phyloP scores from a whole-genome alignment of 2,888 invertebrate genomes.

The Tanypteryx hageni region DNA sequence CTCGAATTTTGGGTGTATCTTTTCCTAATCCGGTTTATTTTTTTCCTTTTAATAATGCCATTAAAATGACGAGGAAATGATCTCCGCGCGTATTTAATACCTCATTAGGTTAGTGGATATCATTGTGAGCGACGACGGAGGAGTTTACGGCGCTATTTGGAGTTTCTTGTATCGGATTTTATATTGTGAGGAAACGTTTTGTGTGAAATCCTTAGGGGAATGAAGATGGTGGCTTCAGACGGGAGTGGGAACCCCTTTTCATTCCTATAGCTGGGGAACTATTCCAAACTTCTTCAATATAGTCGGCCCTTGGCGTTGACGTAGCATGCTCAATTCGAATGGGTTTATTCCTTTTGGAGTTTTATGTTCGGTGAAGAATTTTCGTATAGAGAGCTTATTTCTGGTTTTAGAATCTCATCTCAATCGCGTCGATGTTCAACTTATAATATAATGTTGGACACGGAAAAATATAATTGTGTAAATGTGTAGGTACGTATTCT shows the following conservation, averaged over 20 bases:
- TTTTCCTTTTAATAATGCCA: no score
- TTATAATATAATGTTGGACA: no score
- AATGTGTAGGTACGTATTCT: no score
- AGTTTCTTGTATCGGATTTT: background rate
- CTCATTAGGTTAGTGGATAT: background rate
- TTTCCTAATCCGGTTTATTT: background rate
- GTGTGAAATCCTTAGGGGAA: conserved; percentile 44
- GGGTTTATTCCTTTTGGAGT: conserved; percentile 4
- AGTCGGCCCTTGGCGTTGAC: conserved; percentile 42
- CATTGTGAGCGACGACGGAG: background rate
- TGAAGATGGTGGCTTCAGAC: conserved; percentile 39
- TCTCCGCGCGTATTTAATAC: background rate
- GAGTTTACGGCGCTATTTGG: no score
- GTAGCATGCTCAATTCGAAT: conserved; percentile 30
- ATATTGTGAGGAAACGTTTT: conserved; percentile 41
- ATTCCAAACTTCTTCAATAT: conserved; percentile 64
- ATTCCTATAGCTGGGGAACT: conserved; percentile 40
- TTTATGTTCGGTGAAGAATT: conserved; percentile 46
- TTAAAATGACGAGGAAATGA: background rate
- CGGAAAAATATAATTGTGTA: no score
- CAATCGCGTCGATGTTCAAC: background rate
- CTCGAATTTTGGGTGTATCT: background rate
- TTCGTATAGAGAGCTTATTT: conserved; percentile 46
- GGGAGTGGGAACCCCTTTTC: conserved; percentile 38
- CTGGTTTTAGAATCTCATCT: conserved; percentile 29